Evolutionary conservation across 2,888 invertebrate genomes (phyloP).

Genomic region (Phymatocera aterrima): DNA sequence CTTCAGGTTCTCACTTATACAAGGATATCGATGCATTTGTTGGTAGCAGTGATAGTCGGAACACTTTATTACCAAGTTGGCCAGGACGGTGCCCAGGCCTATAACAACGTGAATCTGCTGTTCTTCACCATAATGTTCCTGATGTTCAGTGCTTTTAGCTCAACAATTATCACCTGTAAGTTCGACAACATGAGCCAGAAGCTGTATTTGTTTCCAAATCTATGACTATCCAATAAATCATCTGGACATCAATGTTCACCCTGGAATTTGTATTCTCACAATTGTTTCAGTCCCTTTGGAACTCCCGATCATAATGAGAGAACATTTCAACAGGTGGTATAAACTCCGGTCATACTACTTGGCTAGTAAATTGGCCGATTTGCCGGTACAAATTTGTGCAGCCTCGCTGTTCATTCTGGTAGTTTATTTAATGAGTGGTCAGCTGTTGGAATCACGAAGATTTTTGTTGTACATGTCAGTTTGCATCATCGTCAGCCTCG

Average conservation of each 20-base stretch:
- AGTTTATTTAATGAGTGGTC: constrained; percentile 91
- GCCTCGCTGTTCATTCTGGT: constrained; percentile 86
- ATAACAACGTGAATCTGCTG: constrained; percentile 91
- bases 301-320: constrained; percentile 86
- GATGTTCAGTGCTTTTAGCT: constrained; percentile 95
- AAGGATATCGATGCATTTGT: constrained; percentile 86
- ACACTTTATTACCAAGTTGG: constrained; percentile 90
- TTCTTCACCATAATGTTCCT: constrained; percentile 96
- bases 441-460: constrained; percentile 86
- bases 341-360: constrained; percentile 89
- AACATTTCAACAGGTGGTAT: constrained; percentile 95
- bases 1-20: constrained; percentile 84
- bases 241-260: too few species aligned
- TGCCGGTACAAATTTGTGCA: constrained; percentile 84
- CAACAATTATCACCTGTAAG: constrained; percentile 94
- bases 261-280: too few species aligned
- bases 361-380: constrained; percentile 86
- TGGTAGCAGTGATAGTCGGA: constrained; percentile 90
- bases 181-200: constrained; percentile 65
- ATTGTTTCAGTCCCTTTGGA: constrained; percentile 85
- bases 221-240: too few species aligned
- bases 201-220: too few species aligned
- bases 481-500: constrained; percentile 86
- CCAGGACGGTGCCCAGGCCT: constrained; percentile 87
- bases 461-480: constrained; percentile 85